Base-by-base conservation (phyloP, 2,888 invertebrate species). In the Drosophila phalerata region DNA sequence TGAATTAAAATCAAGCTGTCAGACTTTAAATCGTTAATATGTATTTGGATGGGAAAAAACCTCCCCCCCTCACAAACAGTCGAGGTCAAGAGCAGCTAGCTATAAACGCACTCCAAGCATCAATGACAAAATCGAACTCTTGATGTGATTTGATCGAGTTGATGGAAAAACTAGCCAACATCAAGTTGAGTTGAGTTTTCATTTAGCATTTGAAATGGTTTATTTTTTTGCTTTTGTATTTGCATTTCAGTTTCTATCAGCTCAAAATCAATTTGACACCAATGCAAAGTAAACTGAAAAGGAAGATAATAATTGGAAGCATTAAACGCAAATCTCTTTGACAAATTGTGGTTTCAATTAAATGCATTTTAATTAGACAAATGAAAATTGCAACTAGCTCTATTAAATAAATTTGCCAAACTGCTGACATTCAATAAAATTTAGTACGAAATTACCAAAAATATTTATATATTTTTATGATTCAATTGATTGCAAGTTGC, bases 51-150 rank as follows among this genome's bases (percentile, higher is more conserved):
- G 19, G 19, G 13, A 19, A 10, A 5, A 30, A 10, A 8, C 30
- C 32, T 13, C 11, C 25, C 25, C 37, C 9, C 8, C n/a, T 4
- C 28, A 13, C 28, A 15, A 47, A n/a, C 11, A 22, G 34, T 19
- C 40, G 49, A 77, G 71, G 74, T 66, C 72, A 53, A 64, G 65
- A 72, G 73, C 73, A 68, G 49, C 52, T 48, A 48, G 60, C 49
- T 67, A 56, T 56, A 45, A 34, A 49, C 10, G 28, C 52, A 58
- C 42, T 60, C 22, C 42, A 42, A 34, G 28, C 34, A 32, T 30
- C 66, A 85, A 66, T 67, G 64, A 69, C 61, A 37, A 45, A 69
- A 52, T 65, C 55, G 38, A 5, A 34, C 30, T 53, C 22, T 81
- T 37, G 38, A 55, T 61, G 37, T 47, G 22, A 43, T 62, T 43